Conservation (phyloP, 2,888 invertebrate species). For the Alviniconcha strummeri region DNA sequence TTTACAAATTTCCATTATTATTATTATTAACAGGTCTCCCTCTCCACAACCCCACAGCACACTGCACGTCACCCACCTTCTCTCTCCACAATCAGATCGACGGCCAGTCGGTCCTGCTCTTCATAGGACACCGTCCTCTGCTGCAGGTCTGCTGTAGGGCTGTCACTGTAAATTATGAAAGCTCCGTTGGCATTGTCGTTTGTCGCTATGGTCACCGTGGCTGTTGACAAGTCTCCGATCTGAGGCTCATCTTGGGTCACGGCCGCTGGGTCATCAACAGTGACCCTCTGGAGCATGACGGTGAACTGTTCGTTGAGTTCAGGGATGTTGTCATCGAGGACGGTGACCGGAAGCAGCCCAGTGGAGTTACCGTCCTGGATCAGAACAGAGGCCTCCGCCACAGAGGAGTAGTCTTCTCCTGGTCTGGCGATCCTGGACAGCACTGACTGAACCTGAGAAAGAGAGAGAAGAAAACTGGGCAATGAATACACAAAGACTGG, state of each 20-base stretch:
- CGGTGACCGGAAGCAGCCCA: constrained; percentile 57
- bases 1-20: no score
- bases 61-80: constrained; percentile 52
- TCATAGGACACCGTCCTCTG: constrained; percentile 61
- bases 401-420: constrained; percentile 60
- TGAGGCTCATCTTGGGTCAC: constrained; percentile 57
- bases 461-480: not conserved
- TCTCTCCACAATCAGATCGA: constrained; percentile 68
- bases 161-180: constrained; percentile 64
- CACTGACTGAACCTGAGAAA: constrained; percentile 52
- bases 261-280: constrained; percentile 51
- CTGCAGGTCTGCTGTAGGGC: constrained; percentile 53
- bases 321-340: constrained; percentile 64
- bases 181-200: constrained; percentile 71
- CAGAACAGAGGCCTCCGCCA: constrained; percentile 54
- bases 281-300: constrained; percentile 54
- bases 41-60: no score
- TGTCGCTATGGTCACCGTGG: constrained; percentile 58
- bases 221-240: constrained; percentile 52
- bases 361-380: constrained; percentile 58
- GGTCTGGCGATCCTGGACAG: constrained; percentile 55
- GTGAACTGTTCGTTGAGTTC: constrained; percentile 67
- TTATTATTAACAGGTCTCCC: no score
- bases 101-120: constrained; percentile 63
- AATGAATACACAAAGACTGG: not conserved